Evolutionary conservation across 1,140 invertebrate species (phyloP).

Genomic region (Euborellia annulipes): DNA sequence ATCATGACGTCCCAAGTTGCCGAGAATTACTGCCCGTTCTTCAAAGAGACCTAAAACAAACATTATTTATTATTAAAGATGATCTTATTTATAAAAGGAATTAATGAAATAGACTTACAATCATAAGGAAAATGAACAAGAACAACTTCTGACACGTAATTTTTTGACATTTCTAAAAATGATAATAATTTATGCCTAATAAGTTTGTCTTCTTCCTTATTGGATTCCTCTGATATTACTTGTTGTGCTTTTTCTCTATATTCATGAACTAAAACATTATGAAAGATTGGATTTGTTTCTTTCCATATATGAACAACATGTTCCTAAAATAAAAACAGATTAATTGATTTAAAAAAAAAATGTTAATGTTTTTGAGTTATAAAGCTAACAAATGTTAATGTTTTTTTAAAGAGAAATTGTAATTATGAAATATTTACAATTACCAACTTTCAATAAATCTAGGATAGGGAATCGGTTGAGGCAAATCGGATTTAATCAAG

Average conservation of each 20-base stretch:
- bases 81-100: no score
- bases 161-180: constrained; percentile 67
- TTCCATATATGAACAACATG: constrained; percentile 83
- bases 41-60: constrained; percentile 51
- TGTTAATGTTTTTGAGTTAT: no score
- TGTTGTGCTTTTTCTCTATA: constrained; percentile 53
- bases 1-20: constrained; percentile 72
- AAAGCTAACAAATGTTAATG: no score
- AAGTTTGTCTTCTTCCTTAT: constrained; percentile 39
- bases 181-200: constrained; percentile 59
- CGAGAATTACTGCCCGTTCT: constrained; percentile 83
- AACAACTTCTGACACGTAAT: constrained; percentile 78
- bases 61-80: no score
- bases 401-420: no score
- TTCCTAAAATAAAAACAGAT: constrained; percentile 35
- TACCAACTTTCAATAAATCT: no score
- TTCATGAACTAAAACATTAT: constrained; percentile 78
- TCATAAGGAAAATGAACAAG: constrained; percentile 76
- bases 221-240: constrained; percentile 30
- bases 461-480: no score
- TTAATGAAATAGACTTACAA: constrained; percentile 33
- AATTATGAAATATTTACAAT: no score
- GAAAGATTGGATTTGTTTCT: constrained; percentile 71
- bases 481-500: no score
- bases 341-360: neutral